Evolutionary conservation across 2,888 invertebrate genomes (phyloP).

Genomic region (Drosophila kuntzei): DNA sequence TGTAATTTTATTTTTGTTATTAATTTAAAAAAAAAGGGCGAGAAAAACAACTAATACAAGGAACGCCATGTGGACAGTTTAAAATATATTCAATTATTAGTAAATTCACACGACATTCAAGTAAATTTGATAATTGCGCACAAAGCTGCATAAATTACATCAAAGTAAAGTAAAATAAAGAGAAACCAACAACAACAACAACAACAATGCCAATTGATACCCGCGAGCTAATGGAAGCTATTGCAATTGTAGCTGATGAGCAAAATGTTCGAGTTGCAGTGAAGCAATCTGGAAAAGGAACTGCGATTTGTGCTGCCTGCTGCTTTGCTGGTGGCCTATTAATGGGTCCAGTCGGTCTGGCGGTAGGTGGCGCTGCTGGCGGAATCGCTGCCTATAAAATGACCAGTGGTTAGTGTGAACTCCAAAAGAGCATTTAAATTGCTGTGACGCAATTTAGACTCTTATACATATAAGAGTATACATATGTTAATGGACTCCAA

Average conservation of each 20-base stretch:
- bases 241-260: slow-evolving; percentile 83
- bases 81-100: not conserved
- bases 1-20: too few species aligned
- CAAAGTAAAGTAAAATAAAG: not conserved
- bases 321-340: slow-evolving; percentile 83
- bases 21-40: too few species aligned
- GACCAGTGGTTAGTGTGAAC: slow-evolving; percentile 79
- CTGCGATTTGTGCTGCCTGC: slow-evolving; percentile 81
- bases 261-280: slow-evolving; percentile 81
- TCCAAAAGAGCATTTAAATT: too few species aligned
- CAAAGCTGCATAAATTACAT: not conserved
- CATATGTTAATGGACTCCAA: too few species aligned
- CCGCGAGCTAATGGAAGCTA: slow-evolving; percentile 82
- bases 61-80: not conserved
- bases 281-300: slow-evolving; percentile 82
- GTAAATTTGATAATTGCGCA: not conserved
- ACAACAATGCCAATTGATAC: slow-evolving; percentile 82
- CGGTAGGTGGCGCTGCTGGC: slow-evolving; percentile 83
- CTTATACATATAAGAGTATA: too few species aligned
- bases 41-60: not conserved
- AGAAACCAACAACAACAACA: not conserved
- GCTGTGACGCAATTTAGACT: too few species aligned
- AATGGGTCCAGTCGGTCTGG: slow-evolving; percentile 83
- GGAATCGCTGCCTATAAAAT: slow-evolving; percentile 82
- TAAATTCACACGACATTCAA: not conserved